Evolutionary conservation across 1,140 invertebrate species (phyloP), one percentile per base, ranked within the genome.

Genomic region (Pachyrhynchus sulphureomaculatus): DNA sequence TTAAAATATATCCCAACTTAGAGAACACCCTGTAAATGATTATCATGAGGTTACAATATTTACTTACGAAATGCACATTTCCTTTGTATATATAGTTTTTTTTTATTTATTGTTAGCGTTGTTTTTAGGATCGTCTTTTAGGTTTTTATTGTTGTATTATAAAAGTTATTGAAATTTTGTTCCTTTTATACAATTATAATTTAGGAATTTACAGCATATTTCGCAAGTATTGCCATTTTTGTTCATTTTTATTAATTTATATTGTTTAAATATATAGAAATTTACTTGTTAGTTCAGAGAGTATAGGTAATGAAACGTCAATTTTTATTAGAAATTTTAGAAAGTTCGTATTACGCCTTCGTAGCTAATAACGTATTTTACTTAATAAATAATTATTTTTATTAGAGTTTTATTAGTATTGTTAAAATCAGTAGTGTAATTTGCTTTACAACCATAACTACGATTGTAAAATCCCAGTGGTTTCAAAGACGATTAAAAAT

Each of bases 281-380:
- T 29, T 1, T 29, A 29, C 2, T 6, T 29, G 8, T 29, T 29
- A 10, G 8, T 29, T 29, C 1, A 10, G 26, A 9, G 12, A 29
- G 12, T 29, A 29, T 18, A 20, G 3, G 8, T 44, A 21, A 17
- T 2, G 12, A 13, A 1, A 4, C 5, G 2, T 10, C 13, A 37
- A 36, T 10, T 37, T 37, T 45, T 45, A 45, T 13, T 23, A 24
- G 42, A 45, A 24, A n/a, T 45, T 23, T 45, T 24, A 45, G 42
- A 44, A 18, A 12, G 42, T 45, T 45, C 20, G 15, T 26, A 37
- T 37, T n/a, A n/a, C n/a, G 23, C n/a, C 26, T 48, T 48, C n/a
- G n/a, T n/a, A 32, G n/a, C 26, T 15, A 23, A 26, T 18, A 37
- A 15, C n/a, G 1, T 18, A 37, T 37, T 37, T 18, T 13, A 37